Conservation (phyloP, 53 echinoderm and acorn worm genomes). For the Paracentrotus lividus region DNA sequence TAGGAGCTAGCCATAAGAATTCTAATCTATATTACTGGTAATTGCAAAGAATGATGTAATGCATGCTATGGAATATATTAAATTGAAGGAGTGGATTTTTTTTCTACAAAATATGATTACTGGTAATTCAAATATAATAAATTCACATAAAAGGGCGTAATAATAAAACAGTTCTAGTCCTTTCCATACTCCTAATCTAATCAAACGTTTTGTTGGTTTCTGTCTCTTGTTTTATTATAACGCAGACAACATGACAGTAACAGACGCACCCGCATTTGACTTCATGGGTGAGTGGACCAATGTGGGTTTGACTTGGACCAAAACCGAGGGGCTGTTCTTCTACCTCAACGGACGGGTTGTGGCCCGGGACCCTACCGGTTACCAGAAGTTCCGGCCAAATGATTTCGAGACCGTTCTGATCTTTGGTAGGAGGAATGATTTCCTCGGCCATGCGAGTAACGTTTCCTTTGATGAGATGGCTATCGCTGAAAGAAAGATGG, state of each 20-base stretch:
- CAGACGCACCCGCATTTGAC: conserved; percentile 66
- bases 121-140: too few relatives aligned
- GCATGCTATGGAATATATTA: too few relatives aligned
- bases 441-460: conserved; percentile 82
- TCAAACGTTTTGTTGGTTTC: background rate
- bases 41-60: too few relatives aligned
- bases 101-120: too few relatives aligned
- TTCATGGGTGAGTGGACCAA: conserved; percentile 82
- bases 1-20: too few relatives aligned
- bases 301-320: conserved; percentile 82
- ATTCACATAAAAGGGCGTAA: too few relatives aligned
- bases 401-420: conserved; percentile 78
- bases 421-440: conserved; percentile 90
- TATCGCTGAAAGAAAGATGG: conserved; percentile 76
- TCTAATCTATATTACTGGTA: too few relatives aligned
- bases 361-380: conserved; percentile 83
- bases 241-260: conserved; percentile 69
- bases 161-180: too few relatives aligned
- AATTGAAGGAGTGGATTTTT: too few relatives aligned
- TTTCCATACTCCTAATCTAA: too few relatives aligned
- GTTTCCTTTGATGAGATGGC: conserved; percentile 86
- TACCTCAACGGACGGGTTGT: conserved; percentile 79
- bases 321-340: conserved; percentile 77
- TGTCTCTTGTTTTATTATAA: background rate
- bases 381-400: conserved; percentile 80